phyloP scores from a whole-genome alignment of 2,797 vertebrate genomes.

The Apodemus agrarius region DNA sequence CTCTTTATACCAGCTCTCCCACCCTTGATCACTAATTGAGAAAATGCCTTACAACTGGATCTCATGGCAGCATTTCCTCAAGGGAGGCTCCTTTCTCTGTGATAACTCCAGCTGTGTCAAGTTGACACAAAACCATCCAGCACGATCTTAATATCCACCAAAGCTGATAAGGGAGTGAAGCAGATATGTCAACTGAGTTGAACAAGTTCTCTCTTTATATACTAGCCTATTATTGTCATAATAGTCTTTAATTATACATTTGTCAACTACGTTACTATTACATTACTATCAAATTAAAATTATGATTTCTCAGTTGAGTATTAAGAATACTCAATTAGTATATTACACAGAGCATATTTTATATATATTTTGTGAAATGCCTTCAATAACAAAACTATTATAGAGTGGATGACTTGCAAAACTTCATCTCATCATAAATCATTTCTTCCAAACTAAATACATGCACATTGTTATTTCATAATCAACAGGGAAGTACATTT shows the following conservation, averaged over 20 bases:
- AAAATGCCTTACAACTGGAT: neutral
- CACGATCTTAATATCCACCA: neutral
- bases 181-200: neutral
- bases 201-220: neutral
- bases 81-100: neutral
- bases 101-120: neutral
- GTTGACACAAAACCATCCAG: neutral
- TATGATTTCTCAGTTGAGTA: neutral
- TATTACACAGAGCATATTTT: slow-evolving; percentile 31
- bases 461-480: slow-evolving; percentile 79
- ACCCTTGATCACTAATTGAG: neutral
- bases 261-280: neutral
- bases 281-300: neutral
- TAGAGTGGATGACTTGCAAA: slow-evolving; percentile 75
- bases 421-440: slow-evolving; percentile 64
- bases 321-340: neutral
- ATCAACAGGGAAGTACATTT: slow-evolving; percentile 66
- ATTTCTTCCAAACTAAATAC: slow-evolving; percentile 67
- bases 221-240: no score
- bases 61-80: neutral
- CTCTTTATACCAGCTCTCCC: neutral
- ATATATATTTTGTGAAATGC: slow-evolving; percentile 63
- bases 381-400: slow-evolving; percentile 69
- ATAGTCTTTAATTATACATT: neutral
- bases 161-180: neutral